These are phyloP conservation scores for Pygoscelis adeliae DNA, from an alignment of 2,113 vertebrate species.

Conservation along the genomic window DNA sequence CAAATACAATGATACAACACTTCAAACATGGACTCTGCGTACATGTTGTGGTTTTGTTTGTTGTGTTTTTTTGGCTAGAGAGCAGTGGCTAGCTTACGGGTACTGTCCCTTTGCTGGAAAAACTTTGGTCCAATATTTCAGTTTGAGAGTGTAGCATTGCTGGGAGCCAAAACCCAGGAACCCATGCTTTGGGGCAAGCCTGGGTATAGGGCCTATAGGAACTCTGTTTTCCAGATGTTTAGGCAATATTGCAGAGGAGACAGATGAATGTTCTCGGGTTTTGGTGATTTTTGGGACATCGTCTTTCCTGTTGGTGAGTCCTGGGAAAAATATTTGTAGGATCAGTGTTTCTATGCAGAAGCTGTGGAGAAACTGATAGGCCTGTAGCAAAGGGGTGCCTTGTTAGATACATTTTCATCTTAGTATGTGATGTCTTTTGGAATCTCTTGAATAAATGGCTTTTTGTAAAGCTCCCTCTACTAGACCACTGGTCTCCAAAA, in stretches of 20 bases:
- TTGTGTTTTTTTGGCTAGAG: background rate
- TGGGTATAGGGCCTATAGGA: background rate
- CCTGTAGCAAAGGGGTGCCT: background rate
- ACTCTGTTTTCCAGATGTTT: background rate
- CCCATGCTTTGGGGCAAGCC: background rate
- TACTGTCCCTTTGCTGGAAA: background rate
- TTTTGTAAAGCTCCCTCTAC: background rate
- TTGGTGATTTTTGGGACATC: background rate
- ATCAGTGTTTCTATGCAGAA: background rate
- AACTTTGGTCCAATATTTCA: background rate
- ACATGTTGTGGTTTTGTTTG: background rate
- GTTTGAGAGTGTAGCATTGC: background rate
- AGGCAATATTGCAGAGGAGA: background rate
- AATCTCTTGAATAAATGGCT: background rate
- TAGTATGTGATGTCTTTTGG: background rate
- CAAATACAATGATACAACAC: background rate
- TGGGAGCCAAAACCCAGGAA: background rate
- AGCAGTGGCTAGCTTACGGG: background rate
- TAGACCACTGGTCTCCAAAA: background rate
- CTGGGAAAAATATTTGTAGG: background rate
- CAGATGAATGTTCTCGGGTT: background rate
- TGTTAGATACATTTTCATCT: background rate
- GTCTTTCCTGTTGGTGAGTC: background rate
- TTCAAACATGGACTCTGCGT: background rate
- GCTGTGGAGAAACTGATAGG: background rate